Percentiles rank a stretch among this genome's conserved stretches.
Conservation (phyloP, 2,888 invertebrate species). For the Andricus quercusramuli region DNA sequence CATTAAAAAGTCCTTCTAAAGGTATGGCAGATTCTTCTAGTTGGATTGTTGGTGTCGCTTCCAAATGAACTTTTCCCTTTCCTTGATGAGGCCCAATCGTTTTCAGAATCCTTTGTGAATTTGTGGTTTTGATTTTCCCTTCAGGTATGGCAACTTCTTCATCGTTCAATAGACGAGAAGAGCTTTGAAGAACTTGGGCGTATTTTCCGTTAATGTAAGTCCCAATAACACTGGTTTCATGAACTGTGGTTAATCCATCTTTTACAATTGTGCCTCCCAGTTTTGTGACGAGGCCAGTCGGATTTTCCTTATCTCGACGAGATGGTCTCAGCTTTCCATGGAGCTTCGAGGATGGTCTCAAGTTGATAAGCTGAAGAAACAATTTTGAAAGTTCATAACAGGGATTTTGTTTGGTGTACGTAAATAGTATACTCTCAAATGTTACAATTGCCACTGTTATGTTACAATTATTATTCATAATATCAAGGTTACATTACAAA, state of each 20-base stretch:
- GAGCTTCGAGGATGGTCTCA: constrained; percentile 85
- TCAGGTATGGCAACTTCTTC: constrained; percentile 69
- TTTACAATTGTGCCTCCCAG: constrained; percentile 91
- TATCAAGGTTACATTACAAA: no score
- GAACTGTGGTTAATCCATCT: constrained; percentile 90
- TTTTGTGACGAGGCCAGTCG: constrained; percentile 90
- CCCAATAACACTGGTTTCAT: constrained; percentile 94
- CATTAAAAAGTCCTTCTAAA: constrained; percentile 81
- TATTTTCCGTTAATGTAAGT: constrained; percentile 93
- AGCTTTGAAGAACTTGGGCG: constrained; percentile 91
- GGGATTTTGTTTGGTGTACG: no score
- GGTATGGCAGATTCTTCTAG: constrained; percentile 82
- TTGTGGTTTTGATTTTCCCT: constrained; percentile 85
- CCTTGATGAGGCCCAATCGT: constrained; percentile 85
- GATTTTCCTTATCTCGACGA: constrained; percentile 84
- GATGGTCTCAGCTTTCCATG: constrained; percentile 79
- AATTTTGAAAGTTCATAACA: background rate
- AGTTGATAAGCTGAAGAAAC: constrained; percentile 81
- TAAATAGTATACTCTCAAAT: no score
- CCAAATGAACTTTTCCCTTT: constrained; percentile 80
- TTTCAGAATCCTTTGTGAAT: constrained; percentile 86
- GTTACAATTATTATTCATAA: no score
- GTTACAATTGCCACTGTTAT: no score
- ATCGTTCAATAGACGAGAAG: constrained; percentile 83
- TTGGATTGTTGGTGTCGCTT: constrained; percentile 83